Evolutionary conservation across 2,113 vertebrate species (phyloP), one percentile per base, ranked within the genome.

Genomic region (Sceloporus tristichus): DNA sequence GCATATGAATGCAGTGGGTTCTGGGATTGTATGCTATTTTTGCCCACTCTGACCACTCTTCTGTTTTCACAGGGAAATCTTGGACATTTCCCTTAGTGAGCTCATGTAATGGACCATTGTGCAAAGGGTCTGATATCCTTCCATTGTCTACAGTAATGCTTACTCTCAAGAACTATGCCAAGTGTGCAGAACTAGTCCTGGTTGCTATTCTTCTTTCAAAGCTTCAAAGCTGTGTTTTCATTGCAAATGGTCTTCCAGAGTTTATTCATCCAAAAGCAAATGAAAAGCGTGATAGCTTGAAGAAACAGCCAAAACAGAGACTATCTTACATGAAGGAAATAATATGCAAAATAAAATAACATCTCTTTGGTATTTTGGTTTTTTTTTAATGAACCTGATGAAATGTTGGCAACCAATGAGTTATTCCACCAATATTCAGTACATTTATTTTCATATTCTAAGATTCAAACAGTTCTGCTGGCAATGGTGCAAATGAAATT

Each of bases 401-500:
- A 79, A 79, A 29, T 10, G 8, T 9, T 94, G 81, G 81, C 88
- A 93, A 93, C 68, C 34, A 91, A 27, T 85, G 89, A 80, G 84
- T 79, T 93, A 93, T 85, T 93, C 92, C 91, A 81, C 87, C 90
- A 88, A 90, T 79, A 62, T 18, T 91, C 87, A 75, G 5, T 38
- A 25, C 1, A 73, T 92, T 92, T 86, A 71, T 91, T 92, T 83
- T 91, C 73, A 88, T 87, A 92, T 82, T 89, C 56, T 88, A 89
- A 88, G 42, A 92, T 74, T 83, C 19, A 10, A 29, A 53, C 68
- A 88, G 54, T 19, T 94, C 85, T 84, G 86, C 62, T 93, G 91
- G 87, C 87, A 92, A 85, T 70, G 79, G 81, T 85, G 87, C 40
- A 89, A 93, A 91, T 88, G 82, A 93, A 94, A 92, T 94, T 86